Evolutionary conservation across 1,140 invertebrate species (phyloP).

Genomic region (Cotesia typhae): DNA sequence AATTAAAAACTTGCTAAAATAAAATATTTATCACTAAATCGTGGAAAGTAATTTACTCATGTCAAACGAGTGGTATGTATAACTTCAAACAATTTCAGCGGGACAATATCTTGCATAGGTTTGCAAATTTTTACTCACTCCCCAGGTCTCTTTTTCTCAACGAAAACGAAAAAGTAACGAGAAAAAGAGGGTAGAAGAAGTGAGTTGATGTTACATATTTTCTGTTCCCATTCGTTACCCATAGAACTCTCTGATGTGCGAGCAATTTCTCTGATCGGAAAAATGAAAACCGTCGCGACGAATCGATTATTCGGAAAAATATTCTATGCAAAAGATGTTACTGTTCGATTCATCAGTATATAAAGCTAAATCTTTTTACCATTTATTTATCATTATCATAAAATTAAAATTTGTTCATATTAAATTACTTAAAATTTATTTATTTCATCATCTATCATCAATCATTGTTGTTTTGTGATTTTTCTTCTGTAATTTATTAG

Average conservation of each 20-base stretch:
- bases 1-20: too few species aligned
- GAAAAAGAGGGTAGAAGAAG: too few species aligned
- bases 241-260: not conserved
- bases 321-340: not conserved
- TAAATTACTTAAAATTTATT: too few species aligned
- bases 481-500: too few species aligned
- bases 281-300: conserved; percentile 6
- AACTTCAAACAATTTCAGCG: conserved; percentile 34
- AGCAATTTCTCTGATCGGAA: not conserved
- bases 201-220: conserved; percentile 2
- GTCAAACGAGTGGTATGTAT: not conserved
- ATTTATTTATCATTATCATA: not conserved
- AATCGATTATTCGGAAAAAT: not conserved
- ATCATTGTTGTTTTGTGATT: too few species aligned
- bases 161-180: too few species aligned
- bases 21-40: too few species aligned
- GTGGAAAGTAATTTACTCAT: not conserved
- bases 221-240: not conserved
- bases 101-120: conserved; percentile 36
- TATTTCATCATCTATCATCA: too few species aligned
- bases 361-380: not conserved
- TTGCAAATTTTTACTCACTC: conserved; percentile 28
- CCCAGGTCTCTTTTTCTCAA: not conserved
- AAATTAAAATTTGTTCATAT: too few species aligned
- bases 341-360: not conserved